Evolutionary conservation across 2,797 vertebrate genomes (phyloP), one percentile per base, ranked within the genome.

Genomic region (Platyrinchus mystaceus): DNA sequence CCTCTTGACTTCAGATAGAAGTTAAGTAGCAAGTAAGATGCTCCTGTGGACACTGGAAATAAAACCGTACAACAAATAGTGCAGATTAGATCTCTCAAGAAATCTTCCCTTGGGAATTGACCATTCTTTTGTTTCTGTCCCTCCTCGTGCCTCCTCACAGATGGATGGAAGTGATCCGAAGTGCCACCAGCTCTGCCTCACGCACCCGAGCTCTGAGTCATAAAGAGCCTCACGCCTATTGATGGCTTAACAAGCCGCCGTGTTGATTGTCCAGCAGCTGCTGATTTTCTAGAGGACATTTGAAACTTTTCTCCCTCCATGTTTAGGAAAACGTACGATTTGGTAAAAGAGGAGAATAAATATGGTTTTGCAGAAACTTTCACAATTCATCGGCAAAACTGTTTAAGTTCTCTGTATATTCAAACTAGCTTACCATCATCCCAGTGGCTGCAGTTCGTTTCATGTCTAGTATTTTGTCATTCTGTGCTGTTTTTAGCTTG

Each of bases 121-220:
- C 49, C 3, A 3, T 27, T 14, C 4, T 74, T 64, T n/a, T 47
- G 23, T 75, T 58, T 76, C 36, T 95, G 19, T 93, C 20, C 87
- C 77, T n/a, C 75, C 24, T 55, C 5, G 5, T 92, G 58, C 85
- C 80, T 56, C 22, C 71, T 66, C 27, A 2, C 96, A 99, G 99
- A 97, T 99, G 99, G 99, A 99, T 99, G 99, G 99, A 99, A 97
- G 99, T 99, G 78, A 99, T 99, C 97, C 98, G 98, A 96, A 99
- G 99, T 82, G 99, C 99, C 92, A 99, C 99, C 67, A 98, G 98
- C 89, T 98, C 98, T 9, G 98, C 98, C 96, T 98, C 98, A 37
- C 98, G 98, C 37, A 93, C 98, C 76, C 98, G 97, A 37, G 90
- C 98, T 81, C 97, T 98, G 78, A 99, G 98, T 97, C 98, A 98